Evolutionary conservation across 2,888 invertebrate genomes (phyloP).

Genomic region (Cepaea hortensis): DNA sequence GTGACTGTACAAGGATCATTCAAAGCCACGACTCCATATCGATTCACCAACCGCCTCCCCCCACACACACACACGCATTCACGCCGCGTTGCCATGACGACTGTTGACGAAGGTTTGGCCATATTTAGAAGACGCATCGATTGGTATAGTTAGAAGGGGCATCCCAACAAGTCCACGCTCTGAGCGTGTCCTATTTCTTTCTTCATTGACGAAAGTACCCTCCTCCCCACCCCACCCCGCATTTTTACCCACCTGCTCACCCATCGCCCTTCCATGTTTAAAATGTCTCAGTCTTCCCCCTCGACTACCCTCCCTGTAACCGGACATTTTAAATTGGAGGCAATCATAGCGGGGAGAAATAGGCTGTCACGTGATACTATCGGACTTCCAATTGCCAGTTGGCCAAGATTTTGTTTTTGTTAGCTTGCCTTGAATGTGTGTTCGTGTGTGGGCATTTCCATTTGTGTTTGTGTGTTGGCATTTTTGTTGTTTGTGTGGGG

Average conservation of each 20-base stretch:
- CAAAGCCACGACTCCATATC: not conserved
- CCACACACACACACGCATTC: not conserved
- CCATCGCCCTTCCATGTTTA: not conserved
- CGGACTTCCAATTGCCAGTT: too few species aligned
- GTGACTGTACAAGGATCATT: not conserved
- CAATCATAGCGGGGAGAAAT: too few species aligned
- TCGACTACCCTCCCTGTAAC: too few species aligned
- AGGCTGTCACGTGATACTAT: too few species aligned
- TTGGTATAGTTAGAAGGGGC: constrained; percentile 33
- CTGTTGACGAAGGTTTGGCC: constrained; percentile 32
- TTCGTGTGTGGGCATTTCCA: too few species aligned
- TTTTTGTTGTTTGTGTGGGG: too few species aligned
- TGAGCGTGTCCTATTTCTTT: not conserved
- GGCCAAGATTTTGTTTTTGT: too few species aligned
- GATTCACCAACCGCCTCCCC: not conserved
- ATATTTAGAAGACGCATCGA: constrained; percentile 36
- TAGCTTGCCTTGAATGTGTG: too few species aligned
- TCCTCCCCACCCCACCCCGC: not conserved
- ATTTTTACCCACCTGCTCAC: too few species aligned
- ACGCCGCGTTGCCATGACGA: constrained; percentile 28
- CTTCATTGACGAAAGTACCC: constrained; percentile 25
- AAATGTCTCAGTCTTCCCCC: not conserved
- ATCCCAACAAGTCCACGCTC: not conserved
- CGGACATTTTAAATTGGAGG: too few species aligned
- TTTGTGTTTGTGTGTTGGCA: too few species aligned